These are phyloP conservation scores for Rhinopomastus cyanomelas DNA, from an alignment of 2,113 vertebrate species.

Conservation along the genomic window DNA sequence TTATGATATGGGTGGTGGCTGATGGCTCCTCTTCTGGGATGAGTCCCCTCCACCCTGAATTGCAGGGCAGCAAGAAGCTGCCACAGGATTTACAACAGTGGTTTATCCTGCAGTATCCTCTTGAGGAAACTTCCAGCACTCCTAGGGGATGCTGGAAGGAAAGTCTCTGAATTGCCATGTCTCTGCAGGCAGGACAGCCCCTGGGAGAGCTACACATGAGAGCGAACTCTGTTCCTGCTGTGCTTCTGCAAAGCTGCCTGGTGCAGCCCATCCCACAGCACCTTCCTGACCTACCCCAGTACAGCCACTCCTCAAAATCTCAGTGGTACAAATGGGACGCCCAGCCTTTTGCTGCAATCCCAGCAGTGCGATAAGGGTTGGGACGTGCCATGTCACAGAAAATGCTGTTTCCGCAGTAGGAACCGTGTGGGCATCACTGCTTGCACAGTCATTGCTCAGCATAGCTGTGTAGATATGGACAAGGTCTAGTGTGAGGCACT, in stretches of 20 bases:
- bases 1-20: neutral
- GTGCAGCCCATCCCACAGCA: rapidly evolving
- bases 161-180: rapidly evolving
- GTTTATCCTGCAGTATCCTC: neutral
- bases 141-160: neutral
- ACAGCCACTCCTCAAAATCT: neutral
- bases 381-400: neutral
- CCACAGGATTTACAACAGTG: rapidly evolving
- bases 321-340: neutral
- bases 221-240: rapidly evolving
- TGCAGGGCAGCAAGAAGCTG: neutral
- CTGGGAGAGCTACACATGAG: neutral
- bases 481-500: neutral
- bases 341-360: neutral
- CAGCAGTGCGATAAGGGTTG: neutral
- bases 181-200: neutral
- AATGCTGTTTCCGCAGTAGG: neutral
- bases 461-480: rapidly evolving
- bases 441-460: rapidly evolving
- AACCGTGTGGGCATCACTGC: no score
- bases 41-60: neutral
- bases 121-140: neutral
- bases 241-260: neutral
- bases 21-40: neutral
- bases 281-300: rapidly evolving